These are phyloP conservation scores for Glaucopsyche alexis DNA, from an alignment of 2,888 invertebrate species.

Conservation along the genomic window DNA sequence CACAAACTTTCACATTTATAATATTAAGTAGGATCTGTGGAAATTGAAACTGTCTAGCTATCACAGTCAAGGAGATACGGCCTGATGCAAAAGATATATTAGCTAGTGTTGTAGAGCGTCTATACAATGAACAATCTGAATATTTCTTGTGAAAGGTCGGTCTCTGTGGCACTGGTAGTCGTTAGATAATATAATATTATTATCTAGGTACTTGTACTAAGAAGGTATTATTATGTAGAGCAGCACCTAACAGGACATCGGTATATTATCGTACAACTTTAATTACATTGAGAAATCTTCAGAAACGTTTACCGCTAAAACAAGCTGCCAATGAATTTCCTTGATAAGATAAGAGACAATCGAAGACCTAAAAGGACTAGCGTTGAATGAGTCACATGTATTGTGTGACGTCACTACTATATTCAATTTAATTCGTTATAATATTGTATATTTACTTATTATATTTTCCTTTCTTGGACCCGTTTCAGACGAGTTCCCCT, in stretches of 20 bases:
- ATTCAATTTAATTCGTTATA: background rate
- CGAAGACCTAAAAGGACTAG: background rate
- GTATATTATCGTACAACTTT: background rate
- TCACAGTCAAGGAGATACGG: too few species aligned
- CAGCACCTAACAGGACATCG: background rate
- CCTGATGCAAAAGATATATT: too few species aligned
- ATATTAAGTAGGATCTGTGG: too few species aligned
- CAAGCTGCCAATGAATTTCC: conserved; percentile 1
- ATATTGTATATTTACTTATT: background rate
- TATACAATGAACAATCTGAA: too few species aligned
- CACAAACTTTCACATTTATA: too few species aligned
- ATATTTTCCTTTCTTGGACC: background rate
- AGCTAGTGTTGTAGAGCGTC: too few species aligned
- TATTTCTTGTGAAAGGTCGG: too few species aligned
- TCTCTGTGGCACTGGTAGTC: too few species aligned
- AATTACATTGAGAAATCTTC: conserved; percentile 7
- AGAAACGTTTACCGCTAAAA: conserved; percentile 6
- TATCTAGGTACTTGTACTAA: background rate
- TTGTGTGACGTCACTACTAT: background rate
- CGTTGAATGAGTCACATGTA: background rate
- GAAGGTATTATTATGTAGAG: background rate
- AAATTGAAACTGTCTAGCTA: too few species aligned
- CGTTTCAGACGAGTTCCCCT: background rate
- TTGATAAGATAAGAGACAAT: conserved; percentile 9
- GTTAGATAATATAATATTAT: background rate